phyloP scores from a whole-genome alignment of 2,113 vertebrate genomes.

The human (Homo sapiens) region DNA sequence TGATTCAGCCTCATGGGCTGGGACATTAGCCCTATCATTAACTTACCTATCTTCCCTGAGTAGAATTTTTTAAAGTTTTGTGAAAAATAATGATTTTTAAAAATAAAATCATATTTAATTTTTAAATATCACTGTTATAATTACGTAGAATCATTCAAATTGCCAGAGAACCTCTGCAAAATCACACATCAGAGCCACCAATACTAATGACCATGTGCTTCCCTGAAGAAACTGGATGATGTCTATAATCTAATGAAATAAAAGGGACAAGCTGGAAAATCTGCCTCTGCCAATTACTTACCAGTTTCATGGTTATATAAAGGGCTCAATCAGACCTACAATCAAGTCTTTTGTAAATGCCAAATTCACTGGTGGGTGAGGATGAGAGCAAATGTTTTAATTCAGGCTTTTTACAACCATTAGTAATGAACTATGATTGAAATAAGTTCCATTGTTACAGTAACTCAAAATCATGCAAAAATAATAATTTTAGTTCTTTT shows the following conservation, averaged over 20 bases:
- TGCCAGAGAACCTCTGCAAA: conserved; percentile 8
- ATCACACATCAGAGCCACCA: not conserved
- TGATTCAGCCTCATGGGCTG: not conserved
- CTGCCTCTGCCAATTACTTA: conserved; percentile 51
- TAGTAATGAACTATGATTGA: conserved; percentile 75
- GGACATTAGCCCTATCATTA: not conserved
- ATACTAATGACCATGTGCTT: not conserved
- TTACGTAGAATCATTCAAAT: not conserved
- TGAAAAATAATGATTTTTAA: not conserved
- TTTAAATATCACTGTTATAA: not conserved
- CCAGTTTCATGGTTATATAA: conserved; percentile 63
- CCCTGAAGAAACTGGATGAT: conserved; percentile 8
- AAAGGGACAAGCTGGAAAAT: conserved; percentile 49
- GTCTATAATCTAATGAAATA: conserved; percentile 31
- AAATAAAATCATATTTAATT: not conserved
- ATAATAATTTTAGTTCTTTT: conserved; percentile 79
- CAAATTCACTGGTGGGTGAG: conserved; percentile 75
- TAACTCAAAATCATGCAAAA: conserved; percentile 79
- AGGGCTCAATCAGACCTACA: conserved; percentile 68
- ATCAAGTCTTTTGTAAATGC: conserved; percentile 76
- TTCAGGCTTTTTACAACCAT: conserved; percentile 77
- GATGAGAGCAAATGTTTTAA: conserved; percentile 76
- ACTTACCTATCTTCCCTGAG: not conserved
- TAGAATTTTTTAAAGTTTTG: not conserved
- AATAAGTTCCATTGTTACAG: conserved; percentile 76